phyloP scores from a whole-genome alignment of 2,113 vertebrate species.

The Ploceus nigricollis region DNA sequence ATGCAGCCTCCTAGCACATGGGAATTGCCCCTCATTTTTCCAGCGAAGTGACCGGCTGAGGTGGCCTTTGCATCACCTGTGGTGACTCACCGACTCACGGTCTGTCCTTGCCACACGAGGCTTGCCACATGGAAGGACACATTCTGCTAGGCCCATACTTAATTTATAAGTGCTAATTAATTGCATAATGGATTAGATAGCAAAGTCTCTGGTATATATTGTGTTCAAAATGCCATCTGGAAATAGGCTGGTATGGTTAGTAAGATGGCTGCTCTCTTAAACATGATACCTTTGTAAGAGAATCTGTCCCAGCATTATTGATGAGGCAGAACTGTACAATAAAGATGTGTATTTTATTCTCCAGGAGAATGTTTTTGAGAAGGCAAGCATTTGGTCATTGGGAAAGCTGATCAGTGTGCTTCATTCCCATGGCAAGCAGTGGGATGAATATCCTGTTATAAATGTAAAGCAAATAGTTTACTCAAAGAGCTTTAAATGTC shows the following conservation, averaged over 20 bases:
- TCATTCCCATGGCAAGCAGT: neutral
- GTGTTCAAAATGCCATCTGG: neutral
- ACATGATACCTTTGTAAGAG: neutral
- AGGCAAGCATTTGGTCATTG: neutral
- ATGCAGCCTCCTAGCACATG: neutral
- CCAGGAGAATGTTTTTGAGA: neutral
- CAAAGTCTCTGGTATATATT: neutral
- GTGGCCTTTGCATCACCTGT: neutral
- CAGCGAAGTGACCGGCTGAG: rapidly evolving
- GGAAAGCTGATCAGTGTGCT: neutral
- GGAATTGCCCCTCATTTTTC: neutral
- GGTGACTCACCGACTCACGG: neutral
- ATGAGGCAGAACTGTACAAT: neutral
- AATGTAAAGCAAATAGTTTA: constrained; percentile 12
- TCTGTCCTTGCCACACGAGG: neutral
- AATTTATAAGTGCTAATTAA: constrained; percentile 22
- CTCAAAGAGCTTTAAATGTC: constrained; percentile 2
- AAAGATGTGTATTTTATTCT: neutral
- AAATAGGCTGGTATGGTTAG: neutral
- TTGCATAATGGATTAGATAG: neutral
- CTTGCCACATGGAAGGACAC: neutral
- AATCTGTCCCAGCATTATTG: neutral
- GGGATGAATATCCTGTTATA: neutral
- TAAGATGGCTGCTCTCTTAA: neutral
- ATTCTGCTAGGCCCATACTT: neutral